Conservation (phyloP, 2,888 invertebrate genomes). For the Oxystoma pomonae region DNA sequence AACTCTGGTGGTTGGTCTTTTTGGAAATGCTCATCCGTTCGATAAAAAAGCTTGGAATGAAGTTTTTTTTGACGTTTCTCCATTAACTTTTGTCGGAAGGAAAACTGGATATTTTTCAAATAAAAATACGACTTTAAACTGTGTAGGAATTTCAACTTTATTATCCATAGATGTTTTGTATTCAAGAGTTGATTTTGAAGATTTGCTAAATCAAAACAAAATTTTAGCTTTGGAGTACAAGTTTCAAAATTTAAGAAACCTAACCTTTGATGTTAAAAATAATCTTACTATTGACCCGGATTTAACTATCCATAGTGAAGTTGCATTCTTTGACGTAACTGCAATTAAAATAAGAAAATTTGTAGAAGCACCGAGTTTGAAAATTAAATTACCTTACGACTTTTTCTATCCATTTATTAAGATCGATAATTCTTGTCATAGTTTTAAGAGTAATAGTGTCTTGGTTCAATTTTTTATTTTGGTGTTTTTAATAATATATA, state of each 20-base stretch:
- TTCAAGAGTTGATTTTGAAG: constrained; percentile 43
- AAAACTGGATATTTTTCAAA: constrained; percentile 40
- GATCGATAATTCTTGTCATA: constrained; percentile 29
- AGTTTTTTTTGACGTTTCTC: constrained; percentile 44
- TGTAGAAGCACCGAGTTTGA: constrained; percentile 54
- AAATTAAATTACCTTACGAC: constrained; percentile 56
- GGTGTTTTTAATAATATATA: too few relatives aligned
- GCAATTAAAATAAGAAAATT: constrained; percentile 46
- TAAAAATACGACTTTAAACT: constrained; percentile 36
- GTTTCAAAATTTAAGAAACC: constrained; percentile 21
- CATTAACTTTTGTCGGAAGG: constrained; percentile 34
- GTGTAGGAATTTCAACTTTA: constrained; percentile 42
- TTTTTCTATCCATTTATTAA: constrained; percentile 60
- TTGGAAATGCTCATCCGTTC: constrained; percentile 49
- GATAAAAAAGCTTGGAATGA: constrained; percentile 50
- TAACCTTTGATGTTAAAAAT: constrained; percentile 8
- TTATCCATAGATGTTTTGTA: constrained; percentile 48
- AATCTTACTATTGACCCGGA: constrained; percentile 15
- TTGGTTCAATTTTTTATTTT: too few relatives aligned
- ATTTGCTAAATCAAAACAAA: constrained; percentile 41
- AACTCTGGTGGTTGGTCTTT: constrained; percentile 46
- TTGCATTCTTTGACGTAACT: constrained; percentile 50
- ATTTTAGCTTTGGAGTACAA: constrained; percentile 36
- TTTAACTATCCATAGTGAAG: constrained; percentile 32
- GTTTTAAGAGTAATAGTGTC: neutral